phyloP scores from a whole-genome alignment of 2,797 vertebrate genomes.

The Cossypha dichroa region DNA sequence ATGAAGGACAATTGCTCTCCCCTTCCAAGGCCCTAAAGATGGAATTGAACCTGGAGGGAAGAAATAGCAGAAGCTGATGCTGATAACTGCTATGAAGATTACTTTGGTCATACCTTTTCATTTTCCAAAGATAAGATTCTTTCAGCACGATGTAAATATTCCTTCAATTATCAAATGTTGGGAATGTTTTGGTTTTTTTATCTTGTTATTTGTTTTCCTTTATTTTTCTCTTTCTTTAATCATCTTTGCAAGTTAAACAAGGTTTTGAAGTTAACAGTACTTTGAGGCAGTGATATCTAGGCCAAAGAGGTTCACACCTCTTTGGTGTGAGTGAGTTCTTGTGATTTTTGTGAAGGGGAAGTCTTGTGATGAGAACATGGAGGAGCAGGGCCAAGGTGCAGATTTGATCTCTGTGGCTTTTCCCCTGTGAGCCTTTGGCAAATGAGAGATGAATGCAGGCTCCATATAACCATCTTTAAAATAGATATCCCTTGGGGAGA shows the following conservation, averaged over 20 bases:
- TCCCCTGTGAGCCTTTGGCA: not conserved
- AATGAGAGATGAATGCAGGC: not conserved
- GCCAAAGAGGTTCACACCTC: conserved; percentile 37
- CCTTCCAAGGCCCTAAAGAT: not conserved
- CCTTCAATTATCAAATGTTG: not conserved
- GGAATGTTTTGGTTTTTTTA: not conserved
- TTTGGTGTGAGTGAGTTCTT: not conserved
- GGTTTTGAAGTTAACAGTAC: conserved; percentile 40
- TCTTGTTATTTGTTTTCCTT: conserved; percentile 8
- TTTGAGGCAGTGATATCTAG: conserved; percentile 43
- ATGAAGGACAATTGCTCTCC: not conserved
- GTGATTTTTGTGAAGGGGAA: conserved; percentile 18
- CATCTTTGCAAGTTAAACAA: not conserved
- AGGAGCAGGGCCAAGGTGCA: not conserved
- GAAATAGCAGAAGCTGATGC: not conserved
- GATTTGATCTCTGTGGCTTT: not conserved
- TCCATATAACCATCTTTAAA: conserved; percentile 41
- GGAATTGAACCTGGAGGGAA: not conserved
- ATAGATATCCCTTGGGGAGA: not conserved
- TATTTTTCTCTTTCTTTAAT: conserved; percentile 21
- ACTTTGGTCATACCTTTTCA: not conserved
- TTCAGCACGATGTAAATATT: not conserved
- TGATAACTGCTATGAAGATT: not conserved
- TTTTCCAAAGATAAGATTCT: not conserved
- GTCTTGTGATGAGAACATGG: not conserved